Evolutionary conservation across 2,797 vertebrate species (phyloP).

Genomic region (Eidolon dupreanum): DNA sequence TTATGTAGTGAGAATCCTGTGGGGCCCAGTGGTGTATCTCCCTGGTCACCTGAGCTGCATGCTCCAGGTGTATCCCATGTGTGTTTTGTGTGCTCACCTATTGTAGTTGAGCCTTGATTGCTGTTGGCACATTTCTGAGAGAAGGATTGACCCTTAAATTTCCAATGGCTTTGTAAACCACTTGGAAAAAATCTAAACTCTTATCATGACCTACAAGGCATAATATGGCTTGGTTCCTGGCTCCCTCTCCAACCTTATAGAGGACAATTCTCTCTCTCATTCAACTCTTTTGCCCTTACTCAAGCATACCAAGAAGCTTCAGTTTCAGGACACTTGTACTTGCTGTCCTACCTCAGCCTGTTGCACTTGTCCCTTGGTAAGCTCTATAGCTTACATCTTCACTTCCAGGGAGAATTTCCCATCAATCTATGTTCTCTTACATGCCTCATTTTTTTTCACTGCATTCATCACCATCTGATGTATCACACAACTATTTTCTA

Average conservation of each 20-base stretch:
- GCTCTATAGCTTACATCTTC: background rate
- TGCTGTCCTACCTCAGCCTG: background rate
- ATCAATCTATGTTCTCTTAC: background rate
- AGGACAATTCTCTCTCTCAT: background rate
- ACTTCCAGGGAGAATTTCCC: background rate
- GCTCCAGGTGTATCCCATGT: too few species aligned
- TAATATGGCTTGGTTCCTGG: background rate
- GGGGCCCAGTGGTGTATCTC: too few species aligned
- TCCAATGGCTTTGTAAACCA: constrained; percentile 8
- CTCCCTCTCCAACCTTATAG: background rate
- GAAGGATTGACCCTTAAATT: background rate
- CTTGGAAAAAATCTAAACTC: background rate
- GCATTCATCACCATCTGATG: background rate
- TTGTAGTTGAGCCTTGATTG: too few species aligned
- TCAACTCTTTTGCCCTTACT: background rate
- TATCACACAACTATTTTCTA: background rate
- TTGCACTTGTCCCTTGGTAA: background rate
- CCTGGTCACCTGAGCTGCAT: too few species aligned
- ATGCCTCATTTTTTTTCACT: background rate
- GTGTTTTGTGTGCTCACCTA: too few species aligned
- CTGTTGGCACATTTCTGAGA: too few species aligned
- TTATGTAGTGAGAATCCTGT: too few species aligned
- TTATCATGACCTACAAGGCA: background rate
- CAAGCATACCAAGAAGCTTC: background rate
- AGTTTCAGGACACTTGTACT: background rate